These are phyloP conservation scores for Rhopilema esculentum DNA, from an alignment of 30 jellyfish, hydroid and myxozoan species.

Conservation along the genomic window DNA sequence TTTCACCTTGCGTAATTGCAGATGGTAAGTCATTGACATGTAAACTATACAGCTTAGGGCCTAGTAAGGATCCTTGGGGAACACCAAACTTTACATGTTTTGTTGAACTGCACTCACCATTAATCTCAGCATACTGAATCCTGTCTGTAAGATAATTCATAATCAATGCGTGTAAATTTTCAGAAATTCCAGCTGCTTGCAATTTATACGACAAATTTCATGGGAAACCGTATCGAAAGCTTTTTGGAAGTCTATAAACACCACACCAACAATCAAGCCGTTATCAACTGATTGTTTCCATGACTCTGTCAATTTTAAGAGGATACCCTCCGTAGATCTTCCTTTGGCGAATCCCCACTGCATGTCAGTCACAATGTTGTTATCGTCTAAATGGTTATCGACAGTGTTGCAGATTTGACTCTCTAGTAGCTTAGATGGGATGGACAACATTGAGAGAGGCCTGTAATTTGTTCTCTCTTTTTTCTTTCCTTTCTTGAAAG, in stretches of 20 bases:
- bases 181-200: constrained; percentile 68
- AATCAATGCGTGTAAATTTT: constrained; percentile 41
- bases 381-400: constrained; percentile 32
- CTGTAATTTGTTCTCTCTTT: constrained; percentile 32
- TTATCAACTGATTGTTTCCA: constrained; percentile 61
- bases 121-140: constrained; percentile 54
- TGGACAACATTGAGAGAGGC: constrained; percentile 51
- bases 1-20: too few relatives aligned
- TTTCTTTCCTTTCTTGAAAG: neutral
- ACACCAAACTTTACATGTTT: constrained; percentile 27
- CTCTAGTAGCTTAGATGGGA: constrained; percentile 66
- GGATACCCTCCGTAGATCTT: constrained; percentile 66
- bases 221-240: constrained; percentile 61
- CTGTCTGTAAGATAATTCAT: constrained; percentile 60
- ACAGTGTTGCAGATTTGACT: constrained; percentile 37
- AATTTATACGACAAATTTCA: constrained; percentile 42
- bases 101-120: constrained; percentile 48
- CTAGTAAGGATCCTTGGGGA: too few relatives aligned
- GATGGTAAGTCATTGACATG: too few relatives aligned
- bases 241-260: constrained; percentile 49
- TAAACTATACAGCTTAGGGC: too few relatives aligned
- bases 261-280: constrained; percentile 57
- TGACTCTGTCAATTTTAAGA: constrained; percentile 61
- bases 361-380: neutral
- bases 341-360: constrained; percentile 1